Base-by-base conservation (phyloP, 2,888 invertebrate genomes). In the Lasioglossum leucozonium region DNA sequence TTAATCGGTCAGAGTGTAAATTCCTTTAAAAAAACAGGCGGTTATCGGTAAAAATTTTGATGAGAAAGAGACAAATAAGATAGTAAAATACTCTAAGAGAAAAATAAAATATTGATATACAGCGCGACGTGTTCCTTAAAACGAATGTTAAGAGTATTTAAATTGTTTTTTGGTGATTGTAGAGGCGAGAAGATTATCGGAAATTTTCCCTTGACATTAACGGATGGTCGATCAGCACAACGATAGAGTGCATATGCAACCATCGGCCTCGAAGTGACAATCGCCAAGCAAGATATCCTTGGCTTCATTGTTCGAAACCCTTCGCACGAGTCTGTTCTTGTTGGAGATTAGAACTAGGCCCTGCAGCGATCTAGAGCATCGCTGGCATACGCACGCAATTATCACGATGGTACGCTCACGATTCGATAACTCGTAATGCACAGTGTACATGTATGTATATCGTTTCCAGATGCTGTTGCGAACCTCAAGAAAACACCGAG, bases 271-370 rank as follows among this genome's bases (percentile, higher is more conserved):
- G 55, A 47, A 51, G 26, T 22, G 47, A 67, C 37, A 72, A 58
- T 51, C 37, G 37, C n/a, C 10, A 80, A 78, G 89, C 79, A 79
- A 86, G 82, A 82, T 77, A 90, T 91, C 91, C 91, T 92, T 92
- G 92, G 90, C 91, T 91, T 87, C 89, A 77, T 87, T 91, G 89
- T 73, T 86, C 58, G 88, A 89, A 89, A 85, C 87, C 87, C 87
- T 89, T 91, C 80, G 79, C 44, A 74, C 42, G 34, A 71, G 74
- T 67, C 75, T 40, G n/a, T 55, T 77, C 76, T 22, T 40, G 55
- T 77, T 55, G 72, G 58, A 75, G 74, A 78, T 72, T 72, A 44
- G 34, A n/a, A 72, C 77, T 51, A 44, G 47, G 55, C 72, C 82
- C 77, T 76, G 47, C 51, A 34, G 44, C 37, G 47, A 26, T 69